These are phyloP conservation scores for Podarcis cretensis DNA, from an alignment of 2,113 vertebrate genomes.

Conservation along the genomic window DNA sequence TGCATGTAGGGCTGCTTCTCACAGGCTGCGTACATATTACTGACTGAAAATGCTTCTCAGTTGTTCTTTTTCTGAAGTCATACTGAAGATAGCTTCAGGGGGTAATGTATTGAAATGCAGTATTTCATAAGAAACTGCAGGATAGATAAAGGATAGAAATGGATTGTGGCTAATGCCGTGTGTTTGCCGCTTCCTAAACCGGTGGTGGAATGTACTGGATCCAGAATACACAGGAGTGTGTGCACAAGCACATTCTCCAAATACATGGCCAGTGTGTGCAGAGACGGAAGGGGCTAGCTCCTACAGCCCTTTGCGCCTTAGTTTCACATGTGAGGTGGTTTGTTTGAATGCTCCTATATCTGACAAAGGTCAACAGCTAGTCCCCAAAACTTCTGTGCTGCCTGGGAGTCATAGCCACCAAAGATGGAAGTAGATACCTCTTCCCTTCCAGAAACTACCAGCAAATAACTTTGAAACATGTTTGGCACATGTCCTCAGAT, in stretches of 20 bases:
- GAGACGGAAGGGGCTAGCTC: neutral
- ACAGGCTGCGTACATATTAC: too few species aligned
- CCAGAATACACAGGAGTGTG: too few species aligned
- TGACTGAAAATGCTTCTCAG: too few species aligned
- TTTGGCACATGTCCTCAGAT: neutral
- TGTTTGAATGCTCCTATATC: neutral
- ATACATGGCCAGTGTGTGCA: too few species aligned
- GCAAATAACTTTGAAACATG: neutral
- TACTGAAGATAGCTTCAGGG: too few species aligned
- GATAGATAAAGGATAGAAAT: too few species aligned
- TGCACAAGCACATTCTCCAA: neutral
- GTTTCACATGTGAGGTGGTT: neutral
- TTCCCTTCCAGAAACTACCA: neutral
- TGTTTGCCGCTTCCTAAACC: too few species aligned
- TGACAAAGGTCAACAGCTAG: neutral
- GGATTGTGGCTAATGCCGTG: too few species aligned
- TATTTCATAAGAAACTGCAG: too few species aligned
- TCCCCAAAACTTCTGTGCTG: neutral
- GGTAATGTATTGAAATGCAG: too few species aligned
- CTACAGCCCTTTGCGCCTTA: neutral
- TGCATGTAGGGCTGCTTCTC: neutral
- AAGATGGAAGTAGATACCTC: neutral
- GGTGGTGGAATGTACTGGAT: too few species aligned
- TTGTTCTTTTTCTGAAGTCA: too few species aligned
- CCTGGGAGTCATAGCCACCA: neutral